phyloP scores from a whole-genome alignment of 2,113 vertebrate species.

The Tympanuchus pallidicinctus region DNA sequence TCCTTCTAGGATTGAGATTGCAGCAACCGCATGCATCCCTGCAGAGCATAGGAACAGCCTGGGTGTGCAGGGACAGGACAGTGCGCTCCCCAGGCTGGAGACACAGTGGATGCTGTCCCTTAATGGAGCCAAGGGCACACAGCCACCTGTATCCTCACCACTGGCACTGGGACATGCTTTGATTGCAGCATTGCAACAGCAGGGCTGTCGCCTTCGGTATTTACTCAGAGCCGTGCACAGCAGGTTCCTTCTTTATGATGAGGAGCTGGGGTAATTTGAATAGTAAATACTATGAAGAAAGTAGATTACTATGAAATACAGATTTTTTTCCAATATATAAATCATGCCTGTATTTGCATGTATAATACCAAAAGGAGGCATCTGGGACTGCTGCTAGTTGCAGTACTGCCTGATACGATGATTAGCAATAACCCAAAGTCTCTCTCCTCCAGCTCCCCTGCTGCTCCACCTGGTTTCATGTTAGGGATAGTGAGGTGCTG shows the following conservation, averaged over 20 bases:
- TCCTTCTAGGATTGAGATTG: neutral
- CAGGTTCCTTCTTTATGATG: neutral
- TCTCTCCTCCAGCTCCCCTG: neutral
- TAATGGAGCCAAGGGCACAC: neutral
- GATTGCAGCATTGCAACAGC: accelerated
- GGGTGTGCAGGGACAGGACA: neutral
- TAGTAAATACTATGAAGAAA: neutral
- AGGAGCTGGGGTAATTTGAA: neutral
- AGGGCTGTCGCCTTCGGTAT: neutral
- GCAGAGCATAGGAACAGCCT: neutral
- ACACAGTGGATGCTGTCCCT: too few species aligned
- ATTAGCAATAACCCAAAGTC: neutral
- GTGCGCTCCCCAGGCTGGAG: neutral
- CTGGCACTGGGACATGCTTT: too few species aligned
- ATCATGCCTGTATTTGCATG: neutral
- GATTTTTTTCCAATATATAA: neutral
- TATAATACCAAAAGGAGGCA: neutral
- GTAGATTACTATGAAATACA: neutral
- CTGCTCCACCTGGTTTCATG: neutral
- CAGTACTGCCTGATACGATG: neutral
- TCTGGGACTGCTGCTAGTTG: neutral
- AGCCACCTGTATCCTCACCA: neutral
- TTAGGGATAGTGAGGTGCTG: accelerated
- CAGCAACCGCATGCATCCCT: accelerated
- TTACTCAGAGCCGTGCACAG: neutral